Evolutionary conservation across 2,888 invertebrate genomes (phyloP).

Genomic region (Scotopteryx bipunctaria): DNA sequence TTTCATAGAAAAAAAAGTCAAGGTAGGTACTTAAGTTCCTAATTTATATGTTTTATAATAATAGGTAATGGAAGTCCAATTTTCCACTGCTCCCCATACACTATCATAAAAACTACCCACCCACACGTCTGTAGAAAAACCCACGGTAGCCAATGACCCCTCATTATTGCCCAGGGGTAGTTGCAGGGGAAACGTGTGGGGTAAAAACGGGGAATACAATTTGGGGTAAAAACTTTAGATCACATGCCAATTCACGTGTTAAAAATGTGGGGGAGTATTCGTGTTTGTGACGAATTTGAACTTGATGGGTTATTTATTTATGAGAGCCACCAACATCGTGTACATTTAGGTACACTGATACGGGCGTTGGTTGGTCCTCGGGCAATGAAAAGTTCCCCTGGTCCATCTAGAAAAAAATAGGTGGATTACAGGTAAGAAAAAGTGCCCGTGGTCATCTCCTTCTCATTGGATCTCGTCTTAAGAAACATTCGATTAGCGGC

Average conservation of each 20-base stretch:
- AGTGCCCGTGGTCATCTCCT: too few relatives aligned
- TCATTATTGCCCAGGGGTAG: constrained; percentile 36
- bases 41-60: too few relatives aligned
- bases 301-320: neutral
- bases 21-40: too few relatives aligned
- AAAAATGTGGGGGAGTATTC: constrained; percentile 13
- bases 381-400: too few relatives aligned
- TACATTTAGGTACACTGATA: too few relatives aligned
- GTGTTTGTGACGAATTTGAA: constrained; percentile 4
- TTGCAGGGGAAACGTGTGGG: constrained; percentile 32
- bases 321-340: too few relatives aligned
- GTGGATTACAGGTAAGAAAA: too few relatives aligned
- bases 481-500: too few relatives aligned
- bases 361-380: too few relatives aligned
- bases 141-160: constrained; percentile 47
- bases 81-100: neutral
- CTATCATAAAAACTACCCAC: constrained; percentile 24
- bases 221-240: constrained; percentile 60
- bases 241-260: constrained; percentile 16
- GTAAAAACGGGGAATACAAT: constrained; percentile 39
- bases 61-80: constrained; percentile 4
- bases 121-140: constrained; percentile 36
- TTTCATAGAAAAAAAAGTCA: too few relatives aligned
- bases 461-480: too few relatives aligned
- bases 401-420: too few relatives aligned